Evolutionary conservation across 1,140 invertebrate genomes (phyloP).

Genomic region (Luehdorfia chinensis): DNA sequence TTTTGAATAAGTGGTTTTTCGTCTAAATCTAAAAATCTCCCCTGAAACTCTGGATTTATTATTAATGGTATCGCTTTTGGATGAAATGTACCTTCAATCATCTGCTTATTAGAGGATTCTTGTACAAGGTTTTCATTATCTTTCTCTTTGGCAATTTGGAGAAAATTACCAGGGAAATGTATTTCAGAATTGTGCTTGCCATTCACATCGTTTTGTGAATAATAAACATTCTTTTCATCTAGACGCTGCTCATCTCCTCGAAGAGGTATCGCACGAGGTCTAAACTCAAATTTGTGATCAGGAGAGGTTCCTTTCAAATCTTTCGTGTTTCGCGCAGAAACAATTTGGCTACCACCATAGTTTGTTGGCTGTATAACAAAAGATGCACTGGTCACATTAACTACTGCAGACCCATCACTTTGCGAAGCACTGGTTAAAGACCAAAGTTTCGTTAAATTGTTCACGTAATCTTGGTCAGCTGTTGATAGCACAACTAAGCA

Average conservation of each 20-base stretch:
- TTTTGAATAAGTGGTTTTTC: slow-evolving; percentile 46
- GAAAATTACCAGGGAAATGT: slow-evolving; percentile 71
- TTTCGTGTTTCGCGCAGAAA: slow-evolving; percentile 27
- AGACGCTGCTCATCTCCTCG: slow-evolving; percentile 33
- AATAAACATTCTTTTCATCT: slow-evolving; percentile 49
- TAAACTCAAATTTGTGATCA: slow-evolving; percentile 47
- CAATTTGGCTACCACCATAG: slow-evolving; percentile 25
- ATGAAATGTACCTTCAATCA: slow-evolving; percentile 34
- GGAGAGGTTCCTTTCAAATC: slow-evolving; percentile 19
- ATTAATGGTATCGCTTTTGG: slow-evolving; percentile 57
- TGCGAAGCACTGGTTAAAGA: slow-evolving; percentile 34
- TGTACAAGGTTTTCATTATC: slow-evolving; percentile 37
- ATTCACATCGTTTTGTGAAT: slow-evolving; percentile 37
- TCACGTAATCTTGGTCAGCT: slow-evolving; percentile 44
- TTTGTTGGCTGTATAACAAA: slow-evolving; percentile 45
- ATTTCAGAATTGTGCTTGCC: slow-evolving; percentile 51
- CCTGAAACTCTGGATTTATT: slow-evolving; percentile 46
- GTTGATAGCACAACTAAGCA: slow-evolving; percentile 33
- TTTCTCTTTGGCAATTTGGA: slow-evolving; percentile 69
- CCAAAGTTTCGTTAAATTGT: slow-evolving; percentile 52
- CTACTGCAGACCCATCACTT: slow-evolving; percentile 42
- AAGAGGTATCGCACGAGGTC: slow-evolving; percentile 50
- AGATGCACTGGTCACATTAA: slow-evolving; percentile 54
- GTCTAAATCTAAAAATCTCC: slow-evolving; percentile 46
- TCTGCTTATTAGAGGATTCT: slow-evolving; percentile 25